Percentiles rank a stretch among this genome's conserved stretches.
These are phyloP conservation scores for Podabrus alpinus DNA, from an alignment of 2,888 invertebrate genomes.

Conservation along the genomic window DNA sequence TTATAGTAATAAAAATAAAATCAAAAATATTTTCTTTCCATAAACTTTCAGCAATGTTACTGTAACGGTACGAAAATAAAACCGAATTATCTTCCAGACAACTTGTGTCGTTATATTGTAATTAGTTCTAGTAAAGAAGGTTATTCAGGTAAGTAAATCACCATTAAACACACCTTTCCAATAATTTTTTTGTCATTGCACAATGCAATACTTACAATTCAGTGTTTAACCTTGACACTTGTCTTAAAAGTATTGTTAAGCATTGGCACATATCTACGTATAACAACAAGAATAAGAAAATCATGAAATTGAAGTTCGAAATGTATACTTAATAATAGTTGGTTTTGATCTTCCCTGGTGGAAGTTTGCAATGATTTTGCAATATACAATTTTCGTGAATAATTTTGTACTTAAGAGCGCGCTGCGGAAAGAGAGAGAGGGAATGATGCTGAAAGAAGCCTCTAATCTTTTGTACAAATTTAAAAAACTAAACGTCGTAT, in stretches of 20 bases:
- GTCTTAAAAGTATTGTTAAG: background rate
- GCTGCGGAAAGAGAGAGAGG: too few species aligned
- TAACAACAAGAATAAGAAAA: background rate
- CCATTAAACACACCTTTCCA: background rate
- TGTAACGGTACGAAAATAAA: background rate
- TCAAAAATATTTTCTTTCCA: too few species aligned
- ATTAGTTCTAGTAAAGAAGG: background rate
- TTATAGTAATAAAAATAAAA: too few species aligned
- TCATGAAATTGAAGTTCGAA: background rate
- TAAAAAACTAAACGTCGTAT: too few species aligned
- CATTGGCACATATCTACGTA: background rate
- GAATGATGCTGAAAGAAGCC: too few species aligned
- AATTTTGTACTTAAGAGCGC: too few species aligned
- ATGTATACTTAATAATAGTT: background rate
- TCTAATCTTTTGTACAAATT: too few species aligned
- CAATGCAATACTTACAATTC: background rate
- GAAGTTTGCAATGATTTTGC: background rate
- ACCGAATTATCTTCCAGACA: background rate
- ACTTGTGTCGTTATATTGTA: background rate
- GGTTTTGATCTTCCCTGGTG: background rate
- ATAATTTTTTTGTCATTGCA: background rate
- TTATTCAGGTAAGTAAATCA: background rate
- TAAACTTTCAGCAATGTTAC: too few species aligned
- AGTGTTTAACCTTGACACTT: background rate
- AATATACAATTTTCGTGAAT: background rate